Evolutionary conservation across 1,140 invertebrate species (phyloP), one percentile per base, ranked within the genome.

Genomic region (Drosophila murphyi): DNA sequence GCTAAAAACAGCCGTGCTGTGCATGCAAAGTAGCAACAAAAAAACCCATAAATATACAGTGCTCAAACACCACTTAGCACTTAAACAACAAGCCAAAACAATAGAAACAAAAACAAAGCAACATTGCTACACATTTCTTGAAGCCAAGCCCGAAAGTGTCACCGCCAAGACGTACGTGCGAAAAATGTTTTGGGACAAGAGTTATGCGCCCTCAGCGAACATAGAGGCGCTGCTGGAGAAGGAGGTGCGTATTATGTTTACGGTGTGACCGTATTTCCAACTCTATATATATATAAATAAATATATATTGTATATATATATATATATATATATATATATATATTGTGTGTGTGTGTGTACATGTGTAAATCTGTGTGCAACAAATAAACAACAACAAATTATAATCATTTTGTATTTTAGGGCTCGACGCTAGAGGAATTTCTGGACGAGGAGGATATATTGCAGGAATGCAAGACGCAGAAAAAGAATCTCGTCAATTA

Each of bases 381-480:
- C 39, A 37, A 37, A 54, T 51, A 47, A 32, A 59, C 62, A 20
- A 55, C 28, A 52, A 52, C n/a, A 60, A 20, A 32, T 20, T 48
- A 43, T 39, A 52, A 34, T 8, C 35, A 59, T 41, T n/a, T 52
- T 62, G 8, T 47, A 37, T 31, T 50, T 10, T 80, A 98, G 98
- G 96, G 98, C 96, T 96, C 98, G 54, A 98, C 96, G 20, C 94
- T 99, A 54, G 95, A 96, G 81, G 97, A 98, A 93, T 94, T 99
- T 63, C 95, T 99, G 94, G 97, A 99, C 92, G 96, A 98, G 93
- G 97, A 98, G 92, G 97, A 98, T 93, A 97, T 99, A 90, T 94
- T 99, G 71, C 97, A 98, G 93, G 98, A 99, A 95, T 98, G 98
- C 93, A 98, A 97, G 94, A 96, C 95, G 73, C 97, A 97, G 92